A percentile compares a stretch with the other conserved stretches of the same genome.
These are phyloP conservation scores for Drosophila pruinosa DNA, from an alignment of 1,140 invertebrate genomes.

Conservation along the genomic window DNA sequence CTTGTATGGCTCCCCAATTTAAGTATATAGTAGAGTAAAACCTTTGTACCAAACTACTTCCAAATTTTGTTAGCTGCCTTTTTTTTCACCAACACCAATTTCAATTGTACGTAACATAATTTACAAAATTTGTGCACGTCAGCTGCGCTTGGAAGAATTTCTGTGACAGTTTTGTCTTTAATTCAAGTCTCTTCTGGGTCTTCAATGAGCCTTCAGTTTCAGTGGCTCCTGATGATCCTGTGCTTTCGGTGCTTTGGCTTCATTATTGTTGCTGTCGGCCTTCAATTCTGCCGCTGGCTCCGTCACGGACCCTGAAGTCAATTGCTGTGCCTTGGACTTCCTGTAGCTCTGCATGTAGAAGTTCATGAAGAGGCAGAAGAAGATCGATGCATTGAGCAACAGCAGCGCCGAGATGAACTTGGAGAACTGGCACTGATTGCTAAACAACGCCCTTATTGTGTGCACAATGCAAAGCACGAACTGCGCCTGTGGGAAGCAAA, in stretches of 20 bases:
- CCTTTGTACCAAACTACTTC: conserved; percentile 76
- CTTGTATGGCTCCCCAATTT: conserved; percentile 68
- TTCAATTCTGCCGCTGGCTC: conserved; percentile 24
- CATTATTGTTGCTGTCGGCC: conserved; percentile 46
- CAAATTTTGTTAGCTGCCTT: conserved; percentile 40
- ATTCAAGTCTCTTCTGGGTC: background rate
- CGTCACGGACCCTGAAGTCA: conserved; percentile 6
- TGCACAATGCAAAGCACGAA: conserved; percentile 91
- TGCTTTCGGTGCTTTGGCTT: conserved; percentile 18
- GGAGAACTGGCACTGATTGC: conserved; percentile 89
- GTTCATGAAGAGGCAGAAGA: conserved; percentile 95
- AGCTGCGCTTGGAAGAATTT: conserved; percentile 49
- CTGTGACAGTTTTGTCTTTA: conserved; percentile 12
- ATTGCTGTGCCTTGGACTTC: conserved; percentile 72
- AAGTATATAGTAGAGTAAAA: conserved; percentile 61
- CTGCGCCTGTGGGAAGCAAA: conserved; percentile 86
- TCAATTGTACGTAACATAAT: conserved; percentile 49
- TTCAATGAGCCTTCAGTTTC: conserved; percentile 65
- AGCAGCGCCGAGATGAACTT: conserved; percentile 89
- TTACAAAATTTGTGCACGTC: conserved; percentile 28
- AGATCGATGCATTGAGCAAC: conserved; percentile 93
- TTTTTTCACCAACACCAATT: conserved; percentile 72
- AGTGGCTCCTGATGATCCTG: conserved; percentile 22
- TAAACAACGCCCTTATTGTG: conserved; percentile 88
- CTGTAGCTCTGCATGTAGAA: conserved; percentile 95